Evolutionary conservation across 2,888 invertebrate genomes (phyloP).

Genomic region (Ectropis crepuscularia): DNA sequence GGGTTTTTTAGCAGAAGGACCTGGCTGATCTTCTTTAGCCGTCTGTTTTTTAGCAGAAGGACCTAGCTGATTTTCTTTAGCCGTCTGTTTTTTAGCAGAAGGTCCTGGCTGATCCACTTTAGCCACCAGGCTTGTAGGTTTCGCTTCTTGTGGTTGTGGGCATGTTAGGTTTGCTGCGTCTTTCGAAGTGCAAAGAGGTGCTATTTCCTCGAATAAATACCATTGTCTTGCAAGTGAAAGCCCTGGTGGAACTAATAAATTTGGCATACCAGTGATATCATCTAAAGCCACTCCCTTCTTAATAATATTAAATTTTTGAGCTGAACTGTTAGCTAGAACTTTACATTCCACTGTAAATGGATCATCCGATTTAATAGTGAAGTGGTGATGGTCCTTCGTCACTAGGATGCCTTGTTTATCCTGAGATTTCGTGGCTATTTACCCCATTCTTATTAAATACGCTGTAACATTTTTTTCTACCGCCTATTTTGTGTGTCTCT

Average conservation of each 20-base stretch:
- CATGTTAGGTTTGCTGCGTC: background rate
- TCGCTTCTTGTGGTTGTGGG: background rate
- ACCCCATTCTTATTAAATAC: too few relatives aligned
- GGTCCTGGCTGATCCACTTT: slow-evolving; percentile 22
- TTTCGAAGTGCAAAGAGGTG: slow-evolving; percentile 20
- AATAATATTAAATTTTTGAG: background rate
- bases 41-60: slow-evolving; percentile 22
- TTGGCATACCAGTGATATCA: slow-evolving; percentile 23
- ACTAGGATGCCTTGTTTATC: too few relatives aligned
- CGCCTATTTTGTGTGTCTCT: too few relatives aligned
- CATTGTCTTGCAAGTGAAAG: slow-evolving; percentile 21
- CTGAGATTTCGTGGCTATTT: too few relatives aligned
- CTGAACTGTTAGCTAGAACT: slow-evolving; percentile 1
- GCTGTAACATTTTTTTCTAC: too few relatives aligned
- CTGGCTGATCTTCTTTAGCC: slow-evolving; percentile 21
- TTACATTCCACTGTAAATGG: slow-evolving; percentile 20
- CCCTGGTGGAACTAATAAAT: slow-evolving; percentile 22
- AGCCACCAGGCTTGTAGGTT: slow-evolving; percentile 16
- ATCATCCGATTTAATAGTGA: slow-evolving; percentile 23
- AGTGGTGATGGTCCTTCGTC: too few relatives aligned
- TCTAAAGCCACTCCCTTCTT: background rate
- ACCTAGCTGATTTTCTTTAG: slow-evolving; percentile 21
- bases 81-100: slow-evolving; percentile 22
- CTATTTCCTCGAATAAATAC: slow-evolving; percentile 22
- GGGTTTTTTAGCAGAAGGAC: too few relatives aligned